Conservation (phyloP, 2,113 vertebrate genomes). For the Danio rerio region DNA sequence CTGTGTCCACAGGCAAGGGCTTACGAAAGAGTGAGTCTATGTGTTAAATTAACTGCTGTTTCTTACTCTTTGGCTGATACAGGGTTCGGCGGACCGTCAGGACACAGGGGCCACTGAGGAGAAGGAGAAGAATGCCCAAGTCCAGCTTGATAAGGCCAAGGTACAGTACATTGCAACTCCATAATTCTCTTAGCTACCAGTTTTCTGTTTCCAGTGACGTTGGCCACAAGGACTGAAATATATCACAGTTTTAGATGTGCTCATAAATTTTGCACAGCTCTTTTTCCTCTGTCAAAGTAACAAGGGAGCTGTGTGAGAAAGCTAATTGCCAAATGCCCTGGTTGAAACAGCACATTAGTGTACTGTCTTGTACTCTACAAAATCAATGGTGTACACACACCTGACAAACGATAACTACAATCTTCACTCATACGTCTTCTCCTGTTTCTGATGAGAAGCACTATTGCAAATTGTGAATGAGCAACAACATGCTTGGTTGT, state of each 20-base stretch:
- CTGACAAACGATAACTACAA: background rate
- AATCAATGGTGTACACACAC: background rate
- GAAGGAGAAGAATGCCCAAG: constrained; percentile 91
- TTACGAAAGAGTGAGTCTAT: background rate
- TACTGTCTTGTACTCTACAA: background rate
- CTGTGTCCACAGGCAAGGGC: background rate
- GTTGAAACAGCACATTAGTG: background rate
- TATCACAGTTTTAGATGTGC: constrained; percentile 1
- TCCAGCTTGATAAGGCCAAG: constrained; percentile 97
- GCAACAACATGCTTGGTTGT: background rate
- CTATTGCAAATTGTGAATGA: constrained; percentile 1
- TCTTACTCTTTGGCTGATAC: background rate
- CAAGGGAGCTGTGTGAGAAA: constrained; percentile 12
- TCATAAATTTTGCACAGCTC: background rate
- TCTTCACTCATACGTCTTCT: background rate
- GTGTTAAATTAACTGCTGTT: background rate
- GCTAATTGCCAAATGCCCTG: constrained; percentile 27
- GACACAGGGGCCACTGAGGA: constrained; percentile 92
- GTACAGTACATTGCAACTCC: constrained; percentile 69
- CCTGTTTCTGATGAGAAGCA: background rate
- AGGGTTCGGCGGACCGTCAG: constrained; percentile 97
- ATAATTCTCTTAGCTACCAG: background rate
- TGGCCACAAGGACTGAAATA: constrained; percentile 7
- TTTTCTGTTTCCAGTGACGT: background rate
- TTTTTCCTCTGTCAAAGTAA: background rate